Conservation (phyloP, 2,113 vertebrate species). For the Dicentrarchus labrax region DNA sequence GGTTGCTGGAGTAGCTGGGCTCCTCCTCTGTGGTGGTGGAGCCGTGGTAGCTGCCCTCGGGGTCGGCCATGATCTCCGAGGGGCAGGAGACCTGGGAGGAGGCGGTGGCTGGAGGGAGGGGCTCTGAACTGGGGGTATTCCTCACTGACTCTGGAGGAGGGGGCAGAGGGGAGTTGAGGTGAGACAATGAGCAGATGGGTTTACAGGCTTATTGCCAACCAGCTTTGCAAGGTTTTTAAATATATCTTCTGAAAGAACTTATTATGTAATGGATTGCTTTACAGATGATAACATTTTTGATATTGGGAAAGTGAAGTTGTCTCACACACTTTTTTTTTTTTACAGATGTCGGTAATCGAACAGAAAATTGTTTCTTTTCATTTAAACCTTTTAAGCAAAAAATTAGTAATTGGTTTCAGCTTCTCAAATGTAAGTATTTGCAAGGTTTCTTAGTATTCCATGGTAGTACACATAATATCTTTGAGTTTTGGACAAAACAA, state of each 20-base stretch:
- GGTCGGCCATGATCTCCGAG: slow-evolving; percentile 88
- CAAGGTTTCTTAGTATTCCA: not conserved
- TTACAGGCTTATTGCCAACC: not conserved
- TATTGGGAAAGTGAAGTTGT: not conserved
- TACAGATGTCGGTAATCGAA: not conserved
- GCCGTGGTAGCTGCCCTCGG: slow-evolving; percentile 91
- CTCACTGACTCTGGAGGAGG: slow-evolving; percentile 90
- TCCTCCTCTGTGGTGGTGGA: slow-evolving; percentile 92
- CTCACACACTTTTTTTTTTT: not conserved
- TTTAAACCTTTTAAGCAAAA: too few species aligned
- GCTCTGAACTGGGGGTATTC: slow-evolving; percentile 94
- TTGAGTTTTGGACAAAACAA: not conserved
- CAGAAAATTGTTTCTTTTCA: too few species aligned
- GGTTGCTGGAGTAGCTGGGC: slow-evolving; percentile 85
- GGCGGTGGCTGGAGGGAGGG: slow-evolving; percentile 84
- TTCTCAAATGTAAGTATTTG: too few species aligned
- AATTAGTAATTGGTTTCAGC: too few species aligned
- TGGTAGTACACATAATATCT: too few species aligned
- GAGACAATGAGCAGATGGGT: not conserved
- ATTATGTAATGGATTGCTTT: not conserved
- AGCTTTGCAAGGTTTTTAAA: not conserved
- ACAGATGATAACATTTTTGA: not conserved
- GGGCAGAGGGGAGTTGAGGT: not conserved
- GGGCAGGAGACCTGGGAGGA: slow-evolving; percentile 88
- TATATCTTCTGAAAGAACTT: too few species aligned